Percentiles rank a stretch among this genome's conserved stretches.
Evolutionary conservation across 2,113 vertebrate species (phyloP).

Genomic region (Oryzias woworae): DNA sequence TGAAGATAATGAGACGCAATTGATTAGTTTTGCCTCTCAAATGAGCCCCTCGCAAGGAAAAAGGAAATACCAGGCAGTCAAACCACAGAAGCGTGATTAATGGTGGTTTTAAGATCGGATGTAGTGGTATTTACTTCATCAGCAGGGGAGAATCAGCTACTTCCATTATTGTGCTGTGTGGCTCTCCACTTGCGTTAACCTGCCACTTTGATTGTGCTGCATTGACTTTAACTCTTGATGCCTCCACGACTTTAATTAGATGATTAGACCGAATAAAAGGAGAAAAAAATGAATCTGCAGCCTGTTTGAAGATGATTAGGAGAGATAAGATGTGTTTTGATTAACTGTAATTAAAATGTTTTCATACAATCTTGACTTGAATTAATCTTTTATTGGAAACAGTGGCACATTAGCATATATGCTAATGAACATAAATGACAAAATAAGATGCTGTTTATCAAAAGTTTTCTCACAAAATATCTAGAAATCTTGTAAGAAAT

Average conservation of each 20-base stretch:
- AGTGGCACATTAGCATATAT: too few species aligned
- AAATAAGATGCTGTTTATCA: too few species aligned
- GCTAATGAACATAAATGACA: too few species aligned
- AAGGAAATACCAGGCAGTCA: conserved; percentile 57
- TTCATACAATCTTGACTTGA: background rate
- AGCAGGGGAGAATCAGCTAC: conserved; percentile 46
- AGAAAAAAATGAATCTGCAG: conserved; percentile 10
- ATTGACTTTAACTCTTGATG: conserved; percentile 44
- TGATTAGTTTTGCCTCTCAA: conserved; percentile 72
- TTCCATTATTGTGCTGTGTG: conserved; percentile 26
- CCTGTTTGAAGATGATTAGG: conserved; percentile 2
- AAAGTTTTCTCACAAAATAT: too few species aligned
- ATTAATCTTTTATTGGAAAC: too few species aligned
- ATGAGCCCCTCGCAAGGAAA: conserved; percentile 60
- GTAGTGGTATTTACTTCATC: conserved; percentile 70
- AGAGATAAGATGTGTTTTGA: background rate
- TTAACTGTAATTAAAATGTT: conserved; percentile 8
- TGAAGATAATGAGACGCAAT: conserved; percentile 68
- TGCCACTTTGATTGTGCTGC: conserved; percentile 42
- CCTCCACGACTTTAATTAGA: conserved; percentile 36
- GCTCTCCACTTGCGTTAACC: conserved; percentile 19
- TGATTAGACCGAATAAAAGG: conserved; percentile 41
- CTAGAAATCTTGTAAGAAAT: too few species aligned
- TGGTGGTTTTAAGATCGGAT: conserved; percentile 63
- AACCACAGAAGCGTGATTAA: conserved; percentile 67